Conservation (phyloP, 2,888 invertebrate species). For the Heteromurus nitidus region DNA sequence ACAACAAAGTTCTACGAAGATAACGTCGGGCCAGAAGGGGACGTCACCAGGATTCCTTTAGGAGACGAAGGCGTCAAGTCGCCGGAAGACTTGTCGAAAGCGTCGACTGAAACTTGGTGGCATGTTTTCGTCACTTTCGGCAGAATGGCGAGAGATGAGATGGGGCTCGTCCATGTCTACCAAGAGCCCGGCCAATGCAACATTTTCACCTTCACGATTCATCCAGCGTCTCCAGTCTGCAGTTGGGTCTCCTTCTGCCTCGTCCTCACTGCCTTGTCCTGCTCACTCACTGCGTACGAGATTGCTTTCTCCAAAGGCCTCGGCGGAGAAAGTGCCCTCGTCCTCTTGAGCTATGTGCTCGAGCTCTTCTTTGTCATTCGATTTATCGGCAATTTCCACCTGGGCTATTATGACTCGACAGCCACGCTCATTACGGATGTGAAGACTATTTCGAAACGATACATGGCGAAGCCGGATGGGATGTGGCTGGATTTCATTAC, state of each 20-base stretch:
- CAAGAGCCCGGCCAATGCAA: conserved; percentile 68
- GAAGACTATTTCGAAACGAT: conserved; percentile 54
- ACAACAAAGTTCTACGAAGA: not conserved
- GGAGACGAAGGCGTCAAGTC: conserved; percentile 22
- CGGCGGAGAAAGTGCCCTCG: conserved; percentile 23
- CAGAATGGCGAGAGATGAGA: conserved; percentile 68
- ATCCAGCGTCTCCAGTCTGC: conserved; percentile 66
- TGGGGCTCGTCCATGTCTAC: conserved; percentile 70
- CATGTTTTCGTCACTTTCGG: conserved; percentile 63
- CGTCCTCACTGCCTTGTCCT: conserved; percentile 69
- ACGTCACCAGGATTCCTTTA: conserved; percentile 18
- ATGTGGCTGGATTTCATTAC: conserved; percentile 66
- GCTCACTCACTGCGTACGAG: conserved; percentile 67
- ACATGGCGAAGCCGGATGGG: conserved; percentile 56
- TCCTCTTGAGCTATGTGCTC: conserved; percentile 25
- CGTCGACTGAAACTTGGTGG: conserved; percentile 26
- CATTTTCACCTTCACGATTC: conserved; percentile 63
- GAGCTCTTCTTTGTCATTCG: conserved; percentile 69
- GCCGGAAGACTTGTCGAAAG: conserved; percentile 28
- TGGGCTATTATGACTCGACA: conserved; percentile 66
- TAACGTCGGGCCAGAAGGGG: not conserved
- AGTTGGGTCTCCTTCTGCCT: conserved; percentile 63
- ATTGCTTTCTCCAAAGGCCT: conserved; percentile 60
- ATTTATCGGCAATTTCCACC: conserved; percentile 70
- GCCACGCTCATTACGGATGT: conserved; percentile 54